Evolutionary conservation across 2,797 vertebrate genomes (phyloP), one percentile per base, ranked within the genome.

Genomic region (Lindbergichthys nudifrons): DNA sequence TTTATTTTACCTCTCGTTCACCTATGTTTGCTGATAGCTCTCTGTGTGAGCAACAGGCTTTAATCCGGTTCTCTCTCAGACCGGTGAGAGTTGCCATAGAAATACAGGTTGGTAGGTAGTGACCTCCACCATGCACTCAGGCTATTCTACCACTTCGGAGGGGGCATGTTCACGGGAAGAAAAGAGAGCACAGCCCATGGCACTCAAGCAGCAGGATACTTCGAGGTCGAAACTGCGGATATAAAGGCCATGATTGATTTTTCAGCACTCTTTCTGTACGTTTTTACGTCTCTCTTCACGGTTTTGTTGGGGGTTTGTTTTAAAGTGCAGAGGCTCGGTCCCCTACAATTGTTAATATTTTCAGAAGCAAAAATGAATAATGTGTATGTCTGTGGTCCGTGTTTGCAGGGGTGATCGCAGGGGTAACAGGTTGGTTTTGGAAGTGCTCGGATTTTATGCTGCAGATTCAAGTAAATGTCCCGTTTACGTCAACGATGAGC

Each of bases 221-320:
- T 76, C 83, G 82, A 82, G 90, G 88, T 80, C 71, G 77, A 79
- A 84, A 78, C 89, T 80, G 88, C 82, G 88, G 79, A 83, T 84
- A 83, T 85, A 94, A 93, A 90, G 90, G 89, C 82, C 90, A 90
- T n/a, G 70, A 93, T 94, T 88, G 91, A 94, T 91, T 89, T 89
- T 84, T 21, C 65, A 21, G 15, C 80, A 16, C 73, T 78, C 66
- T 45, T 72, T 83, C 47, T 79, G 65, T 75, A 65, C 53, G 79
- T 78, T 85, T 80, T 84, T 82, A 84, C 73, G 75, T 80, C 66
- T 62, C 71, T 59, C 64, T 65, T 72, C 63, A 61, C 13, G 3
- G 54, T 83, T 80, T 80, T 78, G 59, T 83, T 81, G 66, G 50
- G 59, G 75, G 59, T 80, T 26, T 71, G 73, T 80, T 83, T 48